Base-by-base conservation (phyloP, 1,140 invertebrate genomes). In the Ectropis grisescens region DNA sequence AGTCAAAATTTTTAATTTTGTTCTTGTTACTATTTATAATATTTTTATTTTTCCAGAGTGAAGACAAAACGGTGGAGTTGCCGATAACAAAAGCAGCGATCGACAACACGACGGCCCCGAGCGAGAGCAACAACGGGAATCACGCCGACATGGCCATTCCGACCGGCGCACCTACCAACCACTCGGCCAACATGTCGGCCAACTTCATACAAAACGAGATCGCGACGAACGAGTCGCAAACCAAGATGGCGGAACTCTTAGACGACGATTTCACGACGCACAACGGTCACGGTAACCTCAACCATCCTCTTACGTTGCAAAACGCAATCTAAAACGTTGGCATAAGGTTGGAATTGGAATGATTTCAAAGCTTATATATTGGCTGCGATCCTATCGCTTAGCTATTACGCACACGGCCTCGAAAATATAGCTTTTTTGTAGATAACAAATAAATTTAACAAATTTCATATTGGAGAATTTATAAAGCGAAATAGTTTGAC, bases 181-280 rank as follows among this genome's bases (percentile, higher is more conserved):
- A 4, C 16, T 8, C 3, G 16, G 8, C 16, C 16, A 19, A 19
- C 16, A 8, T 74, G 14, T 72, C 68, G n/a, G 71, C 71, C 47
- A 62, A 51, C 49, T 71, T 76, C 55, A 51, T 76, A 22, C 64
- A 69, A 25, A 50, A 48, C 4, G 69, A 71, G 36, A 51, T 59
- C 0, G 37, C 41, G 42, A 41, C 36, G 27, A 57, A 39, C 37
- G 49, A 54, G 31, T 41, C 24, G 31, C 45, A 47, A 24, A 41
- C 31, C 11, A 48, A 54, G 11, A n/a, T 46, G 37, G 13, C 33
- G 14, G 41, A 50, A 1, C 36, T 58, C 0, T 16, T 56, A 2
- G 57, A 61, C 8, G 68, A 68, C 19, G 72, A 79, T 41, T 75
- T 67, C 58, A 49, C 64, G 1, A 48, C 72, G 61, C 74, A 79